Percentiles rank a stretch among this genome's conserved stretches.
These are phyloP conservation scores for Ibycter americanus DNA, from an alignment of 2,797 vertebrate species.

Conservation along the genomic window DNA sequence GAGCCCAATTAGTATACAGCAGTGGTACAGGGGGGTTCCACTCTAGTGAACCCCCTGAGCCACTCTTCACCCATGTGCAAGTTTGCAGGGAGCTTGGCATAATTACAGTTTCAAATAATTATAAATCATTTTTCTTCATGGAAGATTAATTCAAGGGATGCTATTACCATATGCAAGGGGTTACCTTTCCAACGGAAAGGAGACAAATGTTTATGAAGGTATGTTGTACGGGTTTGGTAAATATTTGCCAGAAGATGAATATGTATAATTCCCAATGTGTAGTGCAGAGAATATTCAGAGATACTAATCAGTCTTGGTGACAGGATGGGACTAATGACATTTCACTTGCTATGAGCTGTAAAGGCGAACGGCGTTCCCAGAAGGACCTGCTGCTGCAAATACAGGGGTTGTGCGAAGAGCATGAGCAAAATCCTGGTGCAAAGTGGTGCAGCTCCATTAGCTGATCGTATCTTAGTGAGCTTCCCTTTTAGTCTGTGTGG, in stretches of 20 bases:
- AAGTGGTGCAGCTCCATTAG: neutral
- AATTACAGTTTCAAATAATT: conserved; percentile 52
- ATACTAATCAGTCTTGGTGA: neutral
- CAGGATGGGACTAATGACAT: neutral
- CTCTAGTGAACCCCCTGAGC: neutral
- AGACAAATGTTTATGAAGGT: conserved; percentile 39
- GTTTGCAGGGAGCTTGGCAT: conserved; percentile 15
- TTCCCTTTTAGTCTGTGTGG: neutral
- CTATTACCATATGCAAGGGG: neutral
- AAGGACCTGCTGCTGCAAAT: neutral
- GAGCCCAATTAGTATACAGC: conserved; percentile 55
- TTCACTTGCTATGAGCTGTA: neutral
- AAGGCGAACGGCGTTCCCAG: neutral
- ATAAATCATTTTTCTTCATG: conserved; percentile 47
- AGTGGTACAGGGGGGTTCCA: neutral
- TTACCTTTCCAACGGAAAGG: conserved; percentile 28
- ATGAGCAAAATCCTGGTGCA: neutral
- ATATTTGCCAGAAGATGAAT: conserved; percentile 47
- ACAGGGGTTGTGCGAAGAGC: neutral
- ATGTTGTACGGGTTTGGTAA: conserved; percentile 4
- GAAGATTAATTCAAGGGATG: conserved; percentile 40
- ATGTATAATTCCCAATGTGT: neutral
- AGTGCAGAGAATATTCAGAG: neutral
- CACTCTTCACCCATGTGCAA: neutral
- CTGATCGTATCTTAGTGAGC: neutral